Evolutionary conservation across 2,797 vertebrate species (phyloP).

Genomic region (Premnoplex brunnescens): DNA sequence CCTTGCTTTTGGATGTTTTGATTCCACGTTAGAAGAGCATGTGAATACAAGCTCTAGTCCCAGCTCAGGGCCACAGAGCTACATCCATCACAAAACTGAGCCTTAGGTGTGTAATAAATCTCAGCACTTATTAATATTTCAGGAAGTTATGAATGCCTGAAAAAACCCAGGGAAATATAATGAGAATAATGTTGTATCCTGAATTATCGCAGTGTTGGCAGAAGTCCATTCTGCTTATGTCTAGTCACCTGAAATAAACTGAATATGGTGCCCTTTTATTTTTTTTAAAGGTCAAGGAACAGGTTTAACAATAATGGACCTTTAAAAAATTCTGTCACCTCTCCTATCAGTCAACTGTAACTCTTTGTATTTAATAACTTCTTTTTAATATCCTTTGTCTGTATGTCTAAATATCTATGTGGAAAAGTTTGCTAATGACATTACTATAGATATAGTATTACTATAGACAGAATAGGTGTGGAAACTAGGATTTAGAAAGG

Average conservation of each 20-base stretch:
- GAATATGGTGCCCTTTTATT: neutral
- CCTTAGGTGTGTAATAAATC: neutral
- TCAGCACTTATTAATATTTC: conserved; percentile 32
- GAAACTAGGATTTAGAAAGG: neutral
- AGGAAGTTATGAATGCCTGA: conserved; percentile 20
- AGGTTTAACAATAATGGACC: neutral
- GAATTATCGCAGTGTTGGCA: neutral
- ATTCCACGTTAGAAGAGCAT: neutral
- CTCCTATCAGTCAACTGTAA: neutral
- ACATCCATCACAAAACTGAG: neutral
- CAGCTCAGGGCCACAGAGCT: neutral
- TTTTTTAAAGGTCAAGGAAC: neutral
- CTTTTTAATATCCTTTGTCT: neutral
- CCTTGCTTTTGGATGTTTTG: neutral
- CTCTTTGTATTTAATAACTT: neutral
- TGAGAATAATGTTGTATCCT: neutral
- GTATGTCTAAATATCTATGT: neutral
- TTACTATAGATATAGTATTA: neutral
- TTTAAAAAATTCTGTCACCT: neutral
- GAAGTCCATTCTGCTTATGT: neutral
- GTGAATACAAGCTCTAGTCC: neutral
- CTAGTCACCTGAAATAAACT: neutral
- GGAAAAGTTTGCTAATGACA: neutral
- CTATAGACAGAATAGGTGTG: neutral
- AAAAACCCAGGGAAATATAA: neutral